A percentile compares a stretch with the other conserved stretches of the same genome.
Evolutionary conservation across 2,888 invertebrate genomes (phyloP).

Genomic region (Pediacus dermestoides): DNA sequence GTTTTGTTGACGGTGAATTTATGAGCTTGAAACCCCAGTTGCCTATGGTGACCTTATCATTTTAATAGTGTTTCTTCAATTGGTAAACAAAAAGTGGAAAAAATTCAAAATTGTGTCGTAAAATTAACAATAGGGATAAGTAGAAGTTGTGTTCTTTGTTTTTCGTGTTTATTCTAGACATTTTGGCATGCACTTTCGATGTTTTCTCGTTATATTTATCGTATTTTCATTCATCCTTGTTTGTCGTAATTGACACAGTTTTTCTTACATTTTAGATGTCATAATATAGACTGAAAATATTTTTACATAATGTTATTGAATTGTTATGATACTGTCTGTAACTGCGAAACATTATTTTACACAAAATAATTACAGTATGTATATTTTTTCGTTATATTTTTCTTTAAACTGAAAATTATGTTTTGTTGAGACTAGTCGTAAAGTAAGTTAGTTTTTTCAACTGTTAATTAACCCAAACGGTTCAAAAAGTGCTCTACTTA

Average conservation of each 20-base stretch:
- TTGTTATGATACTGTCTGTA: conserved; percentile 28
- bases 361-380: not conserved
- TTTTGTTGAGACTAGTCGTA: not conserved
- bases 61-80: conserved; percentile 17
- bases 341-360: conserved; percentile 12
- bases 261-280: conserved; percentile 25
- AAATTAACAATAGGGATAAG: conserved; percentile 23
- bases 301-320: conserved; percentile 37
- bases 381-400: conserved; percentile 7
- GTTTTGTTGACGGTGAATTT: conserved; percentile 17
- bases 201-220: conserved; percentile 16
- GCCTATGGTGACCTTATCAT: conserved; percentile 45
- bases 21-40: conserved; percentile 48
- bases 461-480: too few relatives aligned
- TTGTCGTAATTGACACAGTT: conserved; percentile 14
- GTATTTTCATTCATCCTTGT: conserved; percentile 17
- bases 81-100: conserved; percentile 13
- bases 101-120: conserved; percentile 37
- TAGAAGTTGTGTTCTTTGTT: conserved; percentile 28
- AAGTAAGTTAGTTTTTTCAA: too few relatives aligned
- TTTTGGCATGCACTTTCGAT: conserved; percentile 33
- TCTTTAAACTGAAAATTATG: conserved; percentile 4
- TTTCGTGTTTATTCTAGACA: conserved; percentile 27
- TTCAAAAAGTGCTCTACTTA: too few relatives aligned
- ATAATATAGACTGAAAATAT: conserved; percentile 44